Conservation (phyloP, 2,888 invertebrate species). For the Drosophila melanocephala region DNA sequence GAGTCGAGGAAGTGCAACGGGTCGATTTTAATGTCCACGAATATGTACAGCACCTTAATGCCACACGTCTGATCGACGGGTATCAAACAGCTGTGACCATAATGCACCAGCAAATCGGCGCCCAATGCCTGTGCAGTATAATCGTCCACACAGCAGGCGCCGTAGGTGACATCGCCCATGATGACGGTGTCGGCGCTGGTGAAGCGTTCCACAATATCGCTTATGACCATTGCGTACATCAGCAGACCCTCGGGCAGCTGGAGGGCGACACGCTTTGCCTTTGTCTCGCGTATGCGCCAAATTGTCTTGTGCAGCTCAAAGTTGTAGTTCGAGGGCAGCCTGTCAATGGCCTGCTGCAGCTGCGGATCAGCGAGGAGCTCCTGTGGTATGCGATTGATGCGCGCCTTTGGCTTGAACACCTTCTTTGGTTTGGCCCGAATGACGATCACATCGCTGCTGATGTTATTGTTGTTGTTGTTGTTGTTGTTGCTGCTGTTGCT, state of each 20-base stretch:
- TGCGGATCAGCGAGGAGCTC: slow-evolving; percentile 91
- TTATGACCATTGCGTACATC: slow-evolving; percentile 96
- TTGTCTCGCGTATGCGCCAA: slow-evolving; percentile 95
- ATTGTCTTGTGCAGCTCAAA: slow-evolving; percentile 99
- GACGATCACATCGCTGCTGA: slow-evolving; percentile 86
- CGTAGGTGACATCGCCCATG: slow-evolving; percentile 99
- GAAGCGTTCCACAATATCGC: slow-evolving; percentile 96
- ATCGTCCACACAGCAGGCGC: slow-evolving; percentile 99
- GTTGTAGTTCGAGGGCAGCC: slow-evolving; percentile 97
- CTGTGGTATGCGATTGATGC: slow-evolving; percentile 92
- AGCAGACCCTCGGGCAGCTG: slow-evolving; percentile 99
- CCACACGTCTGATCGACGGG: slow-evolving; percentile 94
- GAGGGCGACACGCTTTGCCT: slow-evolving; percentile 94
- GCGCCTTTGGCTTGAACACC: slow-evolving; percentile 91
- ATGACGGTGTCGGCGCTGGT: slow-evolving; percentile 96
- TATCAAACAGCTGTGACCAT: slow-evolving; percentile 98
- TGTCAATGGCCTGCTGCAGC: slow-evolving; percentile 90
- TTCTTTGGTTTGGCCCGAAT: slow-evolving; percentile 93
- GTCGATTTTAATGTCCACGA: slow-evolving; percentile 99
- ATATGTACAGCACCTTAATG: slow-evolving; percentile 97
- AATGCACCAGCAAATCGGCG: slow-evolving; percentile 96
- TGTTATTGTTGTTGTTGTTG: slow-evolving; percentile 22
- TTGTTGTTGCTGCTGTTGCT: slow-evolving; percentile 18
- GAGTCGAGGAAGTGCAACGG: slow-evolving; percentile 96
- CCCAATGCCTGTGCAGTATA: slow-evolving; percentile 95